Evolutionary conservation across 2,888 invertebrate species (phyloP).

Genomic region (Hyles lineata): DNA sequence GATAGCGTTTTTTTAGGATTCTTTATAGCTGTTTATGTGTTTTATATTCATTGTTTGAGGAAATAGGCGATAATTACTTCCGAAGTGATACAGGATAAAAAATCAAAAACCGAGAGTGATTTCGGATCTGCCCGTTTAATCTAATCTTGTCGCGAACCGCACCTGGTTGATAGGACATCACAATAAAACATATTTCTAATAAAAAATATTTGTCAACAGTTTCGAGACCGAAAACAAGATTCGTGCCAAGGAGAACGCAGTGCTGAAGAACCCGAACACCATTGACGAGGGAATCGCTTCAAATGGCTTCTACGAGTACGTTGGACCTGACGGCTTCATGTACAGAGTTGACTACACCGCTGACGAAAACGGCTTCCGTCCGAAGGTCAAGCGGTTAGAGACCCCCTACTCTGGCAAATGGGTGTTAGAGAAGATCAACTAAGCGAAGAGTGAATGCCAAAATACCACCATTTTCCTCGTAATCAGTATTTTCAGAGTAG

Average conservation of each 20-base stretch:
- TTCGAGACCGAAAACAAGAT: constrained; percentile 84
- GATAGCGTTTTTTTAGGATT: background rate
- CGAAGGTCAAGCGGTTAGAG: constrained; percentile 75
- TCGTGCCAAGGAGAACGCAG: constrained; percentile 81
- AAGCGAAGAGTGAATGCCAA: constrained; percentile 38
- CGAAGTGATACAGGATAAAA: background rate
- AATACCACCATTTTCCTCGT: constrained; percentile 52
- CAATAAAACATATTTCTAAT: background rate
- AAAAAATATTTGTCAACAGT: constrained; percentile 50
- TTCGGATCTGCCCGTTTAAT: too few species aligned
- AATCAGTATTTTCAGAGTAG: constrained; percentile 73
- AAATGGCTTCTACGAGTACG: constrained; percentile 82
- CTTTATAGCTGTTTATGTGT: background rate
- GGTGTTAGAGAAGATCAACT: constrained; percentile 77
- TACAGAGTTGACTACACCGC: constrained; percentile 83
- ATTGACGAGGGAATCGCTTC: constrained; percentile 81
- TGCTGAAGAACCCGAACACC: constrained; percentile 78
- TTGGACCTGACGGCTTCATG: constrained; percentile 82
- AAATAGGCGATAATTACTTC: background rate
- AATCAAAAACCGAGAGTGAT: too few species aligned
- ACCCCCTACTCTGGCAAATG: constrained; percentile 81
- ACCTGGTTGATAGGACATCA: background rate
- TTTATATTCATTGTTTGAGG: background rate
- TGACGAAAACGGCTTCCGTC: constrained; percentile 81
- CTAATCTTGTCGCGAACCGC: too few species aligned